Conservation (phyloP, 2,797 vertebrate genomes). For the Xyrichtys novacula region DNA sequence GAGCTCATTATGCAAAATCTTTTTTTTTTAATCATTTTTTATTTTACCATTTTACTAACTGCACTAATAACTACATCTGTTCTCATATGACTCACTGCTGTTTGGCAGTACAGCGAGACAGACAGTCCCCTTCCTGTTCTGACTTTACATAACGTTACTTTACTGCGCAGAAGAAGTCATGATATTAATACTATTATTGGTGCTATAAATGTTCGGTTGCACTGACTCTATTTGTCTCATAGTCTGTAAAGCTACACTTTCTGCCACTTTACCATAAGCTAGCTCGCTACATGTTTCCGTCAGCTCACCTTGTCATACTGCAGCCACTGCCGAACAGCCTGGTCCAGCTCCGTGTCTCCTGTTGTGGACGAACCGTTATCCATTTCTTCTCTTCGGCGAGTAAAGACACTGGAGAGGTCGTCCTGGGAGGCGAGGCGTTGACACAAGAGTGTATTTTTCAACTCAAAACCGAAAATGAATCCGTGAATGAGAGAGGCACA, state of each 20-base stretch:
- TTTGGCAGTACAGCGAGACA: too few relatives aligned
- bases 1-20: too few relatives aligned
- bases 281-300: conserved; percentile 27
- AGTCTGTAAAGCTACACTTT: too few relatives aligned
- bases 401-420: background rate
- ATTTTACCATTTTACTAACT: too few relatives aligned
- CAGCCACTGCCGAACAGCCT: conserved; percentile 86
- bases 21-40: too few relatives aligned
- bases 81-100: too few relatives aligned
- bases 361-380: conserved; percentile 54
- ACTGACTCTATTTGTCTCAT: too few relatives aligned
- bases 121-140: too few relatives aligned
- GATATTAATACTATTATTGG: too few relatives aligned
- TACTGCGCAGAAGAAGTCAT: background rate
- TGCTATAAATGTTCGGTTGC: too few relatives aligned
- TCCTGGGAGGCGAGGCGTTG: background rate
- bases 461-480: background rate
- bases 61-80: too few relatives aligned
- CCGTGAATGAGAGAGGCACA: background rate
- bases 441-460: background rate
- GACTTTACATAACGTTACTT: too few relatives aligned
- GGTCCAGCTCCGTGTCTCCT: conserved; percentile 69
- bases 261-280: background rate
- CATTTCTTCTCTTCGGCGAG: conserved; percentile 62
- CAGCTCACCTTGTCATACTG: conserved; percentile 89